These are phyloP conservation scores for Atta texana DNA, from an alignment of 1,140 invertebrate species.

Conservation along the genomic window DNA sequence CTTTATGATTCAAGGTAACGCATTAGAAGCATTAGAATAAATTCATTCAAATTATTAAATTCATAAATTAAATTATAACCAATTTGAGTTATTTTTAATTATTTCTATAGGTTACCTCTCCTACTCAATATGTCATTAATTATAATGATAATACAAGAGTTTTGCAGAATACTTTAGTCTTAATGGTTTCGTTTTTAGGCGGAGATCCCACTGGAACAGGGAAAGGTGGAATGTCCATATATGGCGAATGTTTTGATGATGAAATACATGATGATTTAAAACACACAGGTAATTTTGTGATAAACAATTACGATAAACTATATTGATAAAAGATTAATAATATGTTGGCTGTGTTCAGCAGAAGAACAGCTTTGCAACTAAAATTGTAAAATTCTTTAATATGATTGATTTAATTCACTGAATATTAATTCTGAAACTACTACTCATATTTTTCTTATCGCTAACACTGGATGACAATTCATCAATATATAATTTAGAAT, in stretches of 20 bases:
- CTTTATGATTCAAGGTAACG: slow-evolving; percentile 97
- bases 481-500: too few relatives aligned
- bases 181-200: slow-evolving; percentile 80
- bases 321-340: not conserved
- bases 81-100: too few relatives aligned
- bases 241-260: slow-evolving; percentile 97
- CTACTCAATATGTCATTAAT: not conserved
- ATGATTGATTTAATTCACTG: too few relatives aligned
- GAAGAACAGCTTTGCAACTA: too few relatives aligned
- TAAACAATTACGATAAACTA: not conserved
- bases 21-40: not conserved
- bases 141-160: not conserved
- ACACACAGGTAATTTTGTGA: slow-evolving; percentile 81
- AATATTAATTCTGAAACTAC: too few relatives aligned
- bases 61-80: too few relatives aligned
- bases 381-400: too few relatives aligned
- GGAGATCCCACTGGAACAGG: slow-evolving; percentile 98
- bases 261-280: slow-evolving; percentile 98
- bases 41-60: too few relatives aligned
- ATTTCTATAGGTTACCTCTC: too few relatives aligned
- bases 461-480: too few relatives aligned
- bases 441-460: too few relatives aligned
- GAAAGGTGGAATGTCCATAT: slow-evolving; percentile 98
- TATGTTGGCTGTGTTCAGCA: too few relatives aligned
- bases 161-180: not conserved